These are phyloP conservation scores for Drosophila miranda DNA, from an alignment of 1,140 invertebrate species.

Conservation along the genomic window DNA sequence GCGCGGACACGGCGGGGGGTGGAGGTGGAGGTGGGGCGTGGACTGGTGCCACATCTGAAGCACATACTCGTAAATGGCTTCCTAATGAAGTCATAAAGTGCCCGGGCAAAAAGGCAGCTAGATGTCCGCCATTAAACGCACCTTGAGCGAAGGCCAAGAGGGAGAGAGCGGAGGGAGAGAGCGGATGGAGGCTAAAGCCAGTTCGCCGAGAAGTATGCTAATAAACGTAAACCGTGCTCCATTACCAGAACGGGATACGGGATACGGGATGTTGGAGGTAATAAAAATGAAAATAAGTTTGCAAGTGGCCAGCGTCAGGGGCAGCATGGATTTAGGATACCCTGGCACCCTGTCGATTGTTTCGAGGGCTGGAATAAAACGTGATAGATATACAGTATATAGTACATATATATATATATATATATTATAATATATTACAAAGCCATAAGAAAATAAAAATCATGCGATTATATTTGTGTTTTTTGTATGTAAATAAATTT, in stretches of 20 bases:
- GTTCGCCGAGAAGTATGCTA: slow-evolving; percentile 68
- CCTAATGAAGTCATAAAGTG: slow-evolving; percentile 77
- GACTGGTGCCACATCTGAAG: slow-evolving; percentile 11
- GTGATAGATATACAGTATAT: no score
- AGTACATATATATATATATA: no score
- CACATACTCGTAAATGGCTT: slow-evolving; percentile 64
- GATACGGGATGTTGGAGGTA: slow-evolving; percentile 45
- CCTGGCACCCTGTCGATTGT: no score
- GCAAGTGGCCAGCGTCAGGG: no score
- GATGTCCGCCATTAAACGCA: slow-evolving; percentile 72
- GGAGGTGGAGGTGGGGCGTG: neutral
- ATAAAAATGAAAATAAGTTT: slow-evolving; percentile 60
- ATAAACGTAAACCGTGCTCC: slow-evolving; percentile 71
- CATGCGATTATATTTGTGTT: no score
- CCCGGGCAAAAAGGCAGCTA: slow-evolving; percentile 51
- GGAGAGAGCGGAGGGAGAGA: no score
- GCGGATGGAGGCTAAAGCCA: slow-evolving; percentile 18
- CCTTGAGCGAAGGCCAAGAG: slow-evolving; percentile 52
- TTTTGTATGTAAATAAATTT: no score
- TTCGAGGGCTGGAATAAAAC: neutral
- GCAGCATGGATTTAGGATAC: no score
- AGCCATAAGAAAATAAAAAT: no score
- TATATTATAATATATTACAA: no score
- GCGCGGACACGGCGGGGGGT: neutral
- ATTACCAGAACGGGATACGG: slow-evolving; percentile 36